Percentiles rank a stretch among this genome's conserved stretches.
Evolutionary conservation across 2,888 invertebrate species (phyloP).

Genomic region (Hypena proboscidalis): DNA sequence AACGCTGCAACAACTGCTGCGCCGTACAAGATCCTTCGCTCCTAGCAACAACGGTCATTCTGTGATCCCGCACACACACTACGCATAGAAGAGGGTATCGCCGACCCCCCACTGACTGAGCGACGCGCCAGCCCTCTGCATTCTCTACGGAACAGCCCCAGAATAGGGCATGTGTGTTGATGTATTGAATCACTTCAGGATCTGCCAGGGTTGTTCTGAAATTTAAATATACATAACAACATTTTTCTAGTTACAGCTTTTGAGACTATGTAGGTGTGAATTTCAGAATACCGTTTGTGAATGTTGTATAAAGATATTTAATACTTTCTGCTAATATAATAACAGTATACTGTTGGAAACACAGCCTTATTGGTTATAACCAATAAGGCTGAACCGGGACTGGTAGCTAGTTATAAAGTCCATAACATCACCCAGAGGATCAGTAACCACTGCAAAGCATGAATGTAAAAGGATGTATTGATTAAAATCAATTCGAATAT

Average conservation of each 20-base stretch:
- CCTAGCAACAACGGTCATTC: slow-evolving; percentile 97
- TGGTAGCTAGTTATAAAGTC: slow-evolving; percentile 94
- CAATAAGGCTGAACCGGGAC: slow-evolving; percentile 89
- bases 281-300: no score
- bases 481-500: no score
- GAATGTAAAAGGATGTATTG: no score
- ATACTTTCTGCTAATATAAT: no score
- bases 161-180: slow-evolving; percentile 94
- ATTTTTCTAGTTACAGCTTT: no score
- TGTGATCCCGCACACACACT: slow-evolving; percentile 94
- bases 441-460: slow-evolving; percentile 90
- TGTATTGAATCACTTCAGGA: slow-evolving; percentile 90
- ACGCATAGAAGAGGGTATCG: slow-evolving; percentile 94
- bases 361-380: no score
- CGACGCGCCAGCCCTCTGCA: slow-evolving; percentile 96
- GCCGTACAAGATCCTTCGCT: slow-evolving; percentile 94
- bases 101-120: slow-evolving; percentile 93
- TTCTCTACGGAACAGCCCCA: slow-evolving; percentile 97
- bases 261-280: no score
- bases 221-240: slow-evolving; percentile 5
- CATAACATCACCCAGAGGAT: slow-evolving; percentile 96
- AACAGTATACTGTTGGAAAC: no score
- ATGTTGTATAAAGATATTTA: no score
- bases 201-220: slow-evolving; percentile 89
- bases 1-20: slow-evolving; percentile 88